phyloP scores from a whole-genome alignment of 2,797 vertebrate genomes.

The Gila robusta region DNA sequence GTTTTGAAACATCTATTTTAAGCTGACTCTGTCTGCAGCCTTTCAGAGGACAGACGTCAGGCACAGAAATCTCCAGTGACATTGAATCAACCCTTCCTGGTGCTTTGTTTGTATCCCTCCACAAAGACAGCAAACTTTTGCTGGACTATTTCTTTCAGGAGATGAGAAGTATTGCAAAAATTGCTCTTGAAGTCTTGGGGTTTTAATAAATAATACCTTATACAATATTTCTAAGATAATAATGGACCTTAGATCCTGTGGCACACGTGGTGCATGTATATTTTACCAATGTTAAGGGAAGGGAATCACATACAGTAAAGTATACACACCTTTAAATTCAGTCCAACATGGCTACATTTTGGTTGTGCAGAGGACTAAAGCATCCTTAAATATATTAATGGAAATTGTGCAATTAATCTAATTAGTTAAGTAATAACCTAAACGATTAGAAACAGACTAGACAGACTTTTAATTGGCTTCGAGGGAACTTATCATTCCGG shows the following conservation, averaged over 20 bases:
- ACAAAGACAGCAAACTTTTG: constrained; percentile 33
- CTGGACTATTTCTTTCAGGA: constrained; percentile 34
- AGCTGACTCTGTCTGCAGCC: constrained; percentile 55
- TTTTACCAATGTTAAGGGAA: constrained; percentile 18
- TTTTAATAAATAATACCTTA: constrained; percentile 50
- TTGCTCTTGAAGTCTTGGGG: constrained; percentile 11
- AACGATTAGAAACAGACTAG: constrained; percentile 31
- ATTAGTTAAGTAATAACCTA: constrained; percentile 39
- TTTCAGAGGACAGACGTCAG: constrained; percentile 58
- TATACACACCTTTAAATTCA: background rate
- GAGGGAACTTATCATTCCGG: constrained; percentile 33
- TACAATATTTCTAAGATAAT: constrained; percentile 40
- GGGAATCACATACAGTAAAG: background rate
- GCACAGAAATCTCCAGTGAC: constrained; percentile 58
- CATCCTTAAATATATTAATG: constrained; percentile 13
- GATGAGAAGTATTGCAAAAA: constrained; percentile 10
- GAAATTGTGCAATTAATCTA: constrained; percentile 18
- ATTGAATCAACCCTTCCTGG: constrained; percentile 45
- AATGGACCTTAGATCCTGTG: constrained; percentile 28
- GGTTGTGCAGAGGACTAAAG: background rate
- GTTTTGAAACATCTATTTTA: constrained; percentile 63
- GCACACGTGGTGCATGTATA: constrained; percentile 28
- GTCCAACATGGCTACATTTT: background rate
- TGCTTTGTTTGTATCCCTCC: constrained; percentile 7
- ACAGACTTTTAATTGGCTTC: constrained; percentile 34